Conservation (phyloP, 2,113 vertebrate species). For the Petromus typicus region DNA sequence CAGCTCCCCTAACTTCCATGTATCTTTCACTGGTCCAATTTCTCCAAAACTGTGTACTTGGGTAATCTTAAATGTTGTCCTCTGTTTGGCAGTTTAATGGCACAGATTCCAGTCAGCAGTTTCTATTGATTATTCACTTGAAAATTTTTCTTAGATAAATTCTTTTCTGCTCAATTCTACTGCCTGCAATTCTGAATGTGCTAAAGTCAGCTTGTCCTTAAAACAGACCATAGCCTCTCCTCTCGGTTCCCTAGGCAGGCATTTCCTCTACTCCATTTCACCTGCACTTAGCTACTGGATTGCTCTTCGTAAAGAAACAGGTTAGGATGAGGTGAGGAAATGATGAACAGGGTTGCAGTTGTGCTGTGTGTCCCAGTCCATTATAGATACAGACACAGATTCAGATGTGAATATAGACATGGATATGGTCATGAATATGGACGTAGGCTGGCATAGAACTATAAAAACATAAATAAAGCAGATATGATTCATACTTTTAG, state of each 20-base stretch:
- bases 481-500: background rate
- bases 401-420: fast-evolving
- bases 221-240: background rate
- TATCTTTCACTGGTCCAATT: background rate
- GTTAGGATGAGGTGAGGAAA: background rate
- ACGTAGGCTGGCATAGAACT: too few species aligned
- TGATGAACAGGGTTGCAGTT: background rate
- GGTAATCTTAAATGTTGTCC: background rate
- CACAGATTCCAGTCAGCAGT: background rate
- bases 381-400: background rate
- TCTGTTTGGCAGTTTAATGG: background rate
- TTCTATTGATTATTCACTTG: background rate
- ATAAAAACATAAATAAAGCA: background rate
- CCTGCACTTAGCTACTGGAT: background rate
- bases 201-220: background rate
- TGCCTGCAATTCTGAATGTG: background rate
- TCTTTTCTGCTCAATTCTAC: background rate
- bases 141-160: background rate
- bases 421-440: fast-evolving
- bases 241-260: background rate
- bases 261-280: background rate
- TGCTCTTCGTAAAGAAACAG: background rate
- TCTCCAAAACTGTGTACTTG: background rate
- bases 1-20: background rate
- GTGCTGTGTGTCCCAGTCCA: background rate